Conservation (phyloP, 2,113 vertebrate species). For the Cavia aperea region DNA sequence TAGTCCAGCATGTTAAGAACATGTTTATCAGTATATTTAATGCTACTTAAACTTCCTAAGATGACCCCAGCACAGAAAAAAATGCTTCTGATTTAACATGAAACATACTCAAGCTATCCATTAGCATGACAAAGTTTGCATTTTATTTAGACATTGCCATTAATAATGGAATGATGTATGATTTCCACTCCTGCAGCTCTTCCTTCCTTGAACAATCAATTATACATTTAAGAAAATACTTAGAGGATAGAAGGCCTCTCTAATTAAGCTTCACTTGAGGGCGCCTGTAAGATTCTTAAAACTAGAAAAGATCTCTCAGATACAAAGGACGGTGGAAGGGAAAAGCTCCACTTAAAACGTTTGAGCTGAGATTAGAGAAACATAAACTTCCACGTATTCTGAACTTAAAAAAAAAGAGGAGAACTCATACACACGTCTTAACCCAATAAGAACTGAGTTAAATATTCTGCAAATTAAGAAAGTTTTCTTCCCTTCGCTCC, state of each 20-base stretch:
- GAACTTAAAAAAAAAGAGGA: not conserved
- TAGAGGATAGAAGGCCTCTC: slow-evolving; percentile 75
- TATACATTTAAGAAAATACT: slow-evolving; percentile 85
- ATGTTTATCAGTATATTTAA: slow-evolving; percentile 59
- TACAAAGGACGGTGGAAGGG: not conserved
- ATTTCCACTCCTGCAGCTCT: slow-evolving; percentile 79
- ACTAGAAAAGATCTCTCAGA: slow-evolving; percentile 63
- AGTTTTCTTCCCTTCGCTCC: slow-evolving; percentile 33
- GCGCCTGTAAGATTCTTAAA: slow-evolving; percentile 61
- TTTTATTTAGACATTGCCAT: slow-evolving; percentile 86
- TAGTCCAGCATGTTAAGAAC: slow-evolving; percentile 38
- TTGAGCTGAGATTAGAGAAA: slow-evolving; percentile 40
- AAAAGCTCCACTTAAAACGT: slow-evolving; percentile 30
- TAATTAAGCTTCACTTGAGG: slow-evolving; percentile 77
- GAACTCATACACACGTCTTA: not conserved
- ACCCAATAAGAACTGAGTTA: not conserved
- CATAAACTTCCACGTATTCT: slow-evolving; percentile 30
- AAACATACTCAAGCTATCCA: slow-evolving; percentile 77
- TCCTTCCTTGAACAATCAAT: slow-evolving; percentile 82
- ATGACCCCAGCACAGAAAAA: slow-evolving; percentile 71
- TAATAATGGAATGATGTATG: slow-evolving; percentile 86
- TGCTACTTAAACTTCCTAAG: slow-evolving; percentile 69
- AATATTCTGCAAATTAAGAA: slow-evolving; percentile 12
- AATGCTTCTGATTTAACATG: slow-evolving; percentile 73
- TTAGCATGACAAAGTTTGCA: slow-evolving; percentile 84